Conservation (phyloP, 64 coral and sea anemone species). For the Cladopsammia gracilis region DNA sequence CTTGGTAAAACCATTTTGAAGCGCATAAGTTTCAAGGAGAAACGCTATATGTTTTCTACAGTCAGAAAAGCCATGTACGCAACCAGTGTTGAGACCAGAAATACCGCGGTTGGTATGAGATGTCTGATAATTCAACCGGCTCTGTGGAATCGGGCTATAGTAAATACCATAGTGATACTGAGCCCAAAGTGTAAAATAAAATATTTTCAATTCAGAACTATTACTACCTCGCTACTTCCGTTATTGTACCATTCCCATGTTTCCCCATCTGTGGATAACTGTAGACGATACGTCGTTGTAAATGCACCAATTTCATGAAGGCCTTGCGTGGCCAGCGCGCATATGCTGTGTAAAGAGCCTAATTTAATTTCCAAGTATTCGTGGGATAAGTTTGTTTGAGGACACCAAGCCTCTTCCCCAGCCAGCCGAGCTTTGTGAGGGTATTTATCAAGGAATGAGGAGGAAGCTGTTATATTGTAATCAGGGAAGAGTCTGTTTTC, state of each 20-base stretch:
- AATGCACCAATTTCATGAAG: not conserved
- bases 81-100: no score
- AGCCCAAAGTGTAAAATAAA: not conserved
- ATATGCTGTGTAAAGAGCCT: not conserved
- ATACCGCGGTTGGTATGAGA: no score
- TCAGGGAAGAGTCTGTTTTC: slow-evolving; percentile 10
- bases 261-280: slow-evolving; percentile 1
- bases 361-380: not conserved
- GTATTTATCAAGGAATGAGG: not conserved
- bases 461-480: not conserved
- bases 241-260: slow-evolving; percentile 37
- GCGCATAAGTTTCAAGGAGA: no score
- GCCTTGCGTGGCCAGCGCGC: slow-evolving; percentile 15
- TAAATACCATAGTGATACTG: no score
- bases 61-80: no score
- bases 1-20: no score
- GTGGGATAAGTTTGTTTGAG: not conserved
- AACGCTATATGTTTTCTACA: no score
- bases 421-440: slow-evolving; percentile 1
- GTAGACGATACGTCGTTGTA: not conserved
- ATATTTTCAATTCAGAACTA: not conserved
- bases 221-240: not conserved
- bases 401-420: slow-evolving; percentile 30
- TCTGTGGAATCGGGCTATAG: no score
- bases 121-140: no score